Evolutionary conservation across 2,113 vertebrate species (phyloP), one percentile per base, ranked within the genome.

Genomic region (Anolis carolinensis): DNA sequence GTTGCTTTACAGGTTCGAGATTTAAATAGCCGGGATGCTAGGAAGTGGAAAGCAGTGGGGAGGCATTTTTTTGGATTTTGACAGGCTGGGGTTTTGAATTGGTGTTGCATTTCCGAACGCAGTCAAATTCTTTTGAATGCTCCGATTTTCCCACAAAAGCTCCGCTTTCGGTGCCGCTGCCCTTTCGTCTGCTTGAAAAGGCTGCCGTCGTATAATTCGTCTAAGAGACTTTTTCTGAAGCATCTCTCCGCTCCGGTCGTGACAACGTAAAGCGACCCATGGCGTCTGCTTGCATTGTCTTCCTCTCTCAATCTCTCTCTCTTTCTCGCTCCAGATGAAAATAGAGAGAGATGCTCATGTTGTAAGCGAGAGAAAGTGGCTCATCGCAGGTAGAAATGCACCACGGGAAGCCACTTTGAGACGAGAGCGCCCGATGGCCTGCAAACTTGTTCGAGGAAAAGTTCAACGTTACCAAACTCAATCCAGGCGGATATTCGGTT

Each of bases 121-220:
- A 55, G 5, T 21, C 2, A 72, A 86, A 92, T 89, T 85, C 88
- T 83, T 92, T 87, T 92, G 90, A 90, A 91, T 84, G 72, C 1
- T 63, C 3, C 36, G 30, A 32, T 73, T 39, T 84, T 34, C 73
- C 44, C 55, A 14, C 63, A 14, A 87, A 87, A 81, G 84, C 39
- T 52, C 78, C 82, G 82, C 89, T 1, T 36, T 72, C 80, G 44
- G 50, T 50, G 8, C 14, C 11, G 0, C 76, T 79, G 30, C 52
- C 82, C 55, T 39, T 89, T 55, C 20, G n/a, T 2, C 1, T 7
- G 11, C 63, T 79, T 87, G 65, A 5, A 34, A 6, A 30, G 30
- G n/a, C n/a, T 11, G 76, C 52, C 52, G 10, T 59, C n/a, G 18
- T 79, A 62, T 5, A 55, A 77, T 20, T 5, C 7, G 52, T 77